Conservation (phyloP, 2,888 invertebrate genomes). For the Morpho helenor region DNA sequence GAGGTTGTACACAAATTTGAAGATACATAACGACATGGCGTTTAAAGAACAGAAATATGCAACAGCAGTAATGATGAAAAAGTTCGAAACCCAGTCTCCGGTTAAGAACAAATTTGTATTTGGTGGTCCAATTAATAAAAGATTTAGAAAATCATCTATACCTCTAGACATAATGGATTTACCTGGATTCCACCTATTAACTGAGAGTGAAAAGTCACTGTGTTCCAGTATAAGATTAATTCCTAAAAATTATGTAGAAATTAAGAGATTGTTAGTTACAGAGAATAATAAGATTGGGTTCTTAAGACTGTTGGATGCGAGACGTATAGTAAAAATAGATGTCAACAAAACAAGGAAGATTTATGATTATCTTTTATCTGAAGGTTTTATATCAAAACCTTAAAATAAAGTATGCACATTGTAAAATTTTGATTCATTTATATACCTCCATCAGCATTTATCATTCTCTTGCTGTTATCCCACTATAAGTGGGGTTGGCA, state of each 20-base stretch:
- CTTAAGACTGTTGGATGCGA: constrained; percentile 88
- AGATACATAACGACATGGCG: constrained; percentile 78
- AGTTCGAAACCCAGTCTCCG: constrained; percentile 56
- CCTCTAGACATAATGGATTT: constrained; percentile 83
- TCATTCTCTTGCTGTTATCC: no score
- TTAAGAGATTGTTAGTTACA: constrained; percentile 84
- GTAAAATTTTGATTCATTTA: no score
- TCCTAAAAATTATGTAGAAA: constrained; percentile 88
- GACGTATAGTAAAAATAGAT: constrained; percentile 93
- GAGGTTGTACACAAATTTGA: constrained; percentile 82
- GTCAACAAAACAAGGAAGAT: constrained; percentile 95
- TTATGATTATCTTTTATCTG: constrained; percentile 86
- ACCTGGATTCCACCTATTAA: constrained; percentile 88
- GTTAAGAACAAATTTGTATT: constrained; percentile 36
- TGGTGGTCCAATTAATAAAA: constrained; percentile 35
- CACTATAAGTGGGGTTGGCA: no score
- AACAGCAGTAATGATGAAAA: constrained; percentile 52
- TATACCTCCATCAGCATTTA: no score
- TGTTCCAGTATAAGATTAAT: constrained; percentile 87
- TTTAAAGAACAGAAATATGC: constrained; percentile 67
- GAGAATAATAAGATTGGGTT: constrained; percentile 88
- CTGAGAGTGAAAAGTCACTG: constrained; percentile 84
- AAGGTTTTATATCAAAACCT: constrained; percentile 85
- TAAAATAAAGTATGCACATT: constrained; percentile 32
- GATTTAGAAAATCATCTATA: constrained; percentile 55